Percentiles rank a stretch among this genome's conserved stretches.
Conservation (phyloP, 2,888 invertebrate species). For the Hedychridium roseum region DNA sequence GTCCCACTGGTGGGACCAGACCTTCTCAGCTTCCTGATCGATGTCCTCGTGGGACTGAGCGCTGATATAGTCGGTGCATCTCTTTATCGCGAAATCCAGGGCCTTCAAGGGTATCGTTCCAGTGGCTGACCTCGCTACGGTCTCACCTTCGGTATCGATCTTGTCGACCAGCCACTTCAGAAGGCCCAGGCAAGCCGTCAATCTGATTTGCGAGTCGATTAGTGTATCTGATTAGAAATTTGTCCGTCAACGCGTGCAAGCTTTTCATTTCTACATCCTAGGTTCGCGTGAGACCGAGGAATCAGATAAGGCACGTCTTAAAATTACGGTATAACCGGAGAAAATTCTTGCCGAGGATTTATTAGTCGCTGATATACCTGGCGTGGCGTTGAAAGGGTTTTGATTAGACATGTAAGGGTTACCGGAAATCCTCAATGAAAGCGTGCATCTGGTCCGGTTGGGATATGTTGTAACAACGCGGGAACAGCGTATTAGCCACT, state of each 20-base stretch:
- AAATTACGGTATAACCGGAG: too few species aligned
- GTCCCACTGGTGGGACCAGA: slow-evolving; percentile 92
- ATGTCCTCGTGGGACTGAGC: slow-evolving; percentile 79
- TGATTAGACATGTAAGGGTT: slow-evolving; percentile 7
- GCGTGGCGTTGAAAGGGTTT: too few species aligned
- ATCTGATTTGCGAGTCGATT: too few species aligned
- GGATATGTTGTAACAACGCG: slow-evolving; percentile 86
- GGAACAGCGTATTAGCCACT: slow-evolving; percentile 82
- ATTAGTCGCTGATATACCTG: too few species aligned
- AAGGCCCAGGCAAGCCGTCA: slow-evolving; percentile 86
- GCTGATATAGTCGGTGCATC: slow-evolving; percentile 81
- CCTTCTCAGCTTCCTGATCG: slow-evolving; percentile 75
- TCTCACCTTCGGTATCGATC: slow-evolving; percentile 68
- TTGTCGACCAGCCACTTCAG: slow-evolving; percentile 79
- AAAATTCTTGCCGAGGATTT: too few species aligned
- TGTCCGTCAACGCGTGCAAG: too few species aligned
- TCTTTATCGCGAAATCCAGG: slow-evolving; percentile 82
- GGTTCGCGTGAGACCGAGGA: too few species aligned
- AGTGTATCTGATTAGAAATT: too few species aligned
- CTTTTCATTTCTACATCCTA: too few species aligned
- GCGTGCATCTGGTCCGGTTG: slow-evolving; percentile 83
- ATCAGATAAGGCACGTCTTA: too few species aligned
- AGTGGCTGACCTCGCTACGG: slow-evolving; percentile 66
- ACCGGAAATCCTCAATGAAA: slow-evolving; percentile 87
- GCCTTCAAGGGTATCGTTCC: slow-evolving; percentile 79